Evolutionary conservation across 2,113 vertebrate species (phyloP), one percentile per base, ranked within the genome.

Genomic region (Anoura caudifer): DNA sequence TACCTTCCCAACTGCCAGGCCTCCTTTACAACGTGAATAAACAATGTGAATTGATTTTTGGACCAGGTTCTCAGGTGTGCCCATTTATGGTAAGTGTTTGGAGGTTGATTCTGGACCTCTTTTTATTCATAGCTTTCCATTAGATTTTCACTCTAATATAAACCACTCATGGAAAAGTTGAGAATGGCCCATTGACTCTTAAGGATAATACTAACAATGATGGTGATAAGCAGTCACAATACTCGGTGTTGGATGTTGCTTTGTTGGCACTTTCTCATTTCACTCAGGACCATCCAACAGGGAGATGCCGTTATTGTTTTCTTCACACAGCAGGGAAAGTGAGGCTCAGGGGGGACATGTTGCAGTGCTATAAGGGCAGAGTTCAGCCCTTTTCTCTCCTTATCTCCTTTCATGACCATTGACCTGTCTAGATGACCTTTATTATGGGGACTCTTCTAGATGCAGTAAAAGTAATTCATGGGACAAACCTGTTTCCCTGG

Each of bases 41-140:
- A 98, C 99, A 99, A 98, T 99, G 99, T 98, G 99, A 99, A 99
- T 98, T 99, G 98, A 99, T 99, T 99, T 99, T 99, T 98, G 99
- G 99, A 97, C 99, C 99, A 0, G 99, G 99, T 95, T 99, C 99
- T 91, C 99, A 99, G 98, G 99, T 99, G 98, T 99, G 99, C 98
- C 99, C 99, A 0, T 99, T 99, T 97, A 99, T 99, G 99, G 99
- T 99, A 98, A 99, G 99, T 98, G 84, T 83, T 94, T 11, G 2
- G 31, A 28, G 33, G 4, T 52, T 14, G 56, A 63, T 63, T 50
- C 43, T 63, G 47, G n/a, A 36, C n/a, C 45, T 90, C 52, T 96
- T 97, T 95, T 54, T 85, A 93, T 94, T 96, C 26, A 4, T 2
- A 9, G 26, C n/a, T 77, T 93, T 69, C 50, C 20, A 1, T 0